A percentile compares a stretch with the other conserved stretches of the same genome.
Evolutionary conservation across 2,113 vertebrate genomes (phyloP).

Genomic region (Jaculus jaculus): DNA sequence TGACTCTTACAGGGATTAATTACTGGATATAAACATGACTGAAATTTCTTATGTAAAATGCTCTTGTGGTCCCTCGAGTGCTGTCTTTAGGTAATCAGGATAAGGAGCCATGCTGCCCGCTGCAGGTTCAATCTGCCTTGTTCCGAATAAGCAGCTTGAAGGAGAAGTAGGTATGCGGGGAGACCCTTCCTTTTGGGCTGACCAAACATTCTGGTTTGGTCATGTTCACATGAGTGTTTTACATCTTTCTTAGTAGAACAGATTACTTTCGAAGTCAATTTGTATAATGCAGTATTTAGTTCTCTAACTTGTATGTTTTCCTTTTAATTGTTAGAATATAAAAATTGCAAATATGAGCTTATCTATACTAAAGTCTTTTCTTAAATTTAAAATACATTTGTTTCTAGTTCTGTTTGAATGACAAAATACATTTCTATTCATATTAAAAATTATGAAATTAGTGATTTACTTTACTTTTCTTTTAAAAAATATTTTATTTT

Average conservation of each 20-base stretch:
- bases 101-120: not conserved
- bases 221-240: not conserved
- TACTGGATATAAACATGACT: not conserved
- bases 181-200: not conserved
- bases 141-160: not conserved
- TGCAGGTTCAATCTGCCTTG: too few species aligned
- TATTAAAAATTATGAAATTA: constrained; percentile 24
- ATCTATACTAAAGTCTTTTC: not conserved
- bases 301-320: not conserved
- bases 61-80: not conserved
- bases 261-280: constrained; percentile 1
- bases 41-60: not conserved
- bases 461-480: not conserved
- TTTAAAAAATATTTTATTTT: too few species aligned
- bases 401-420: not conserved
- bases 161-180: not conserved
- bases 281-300: not conserved
- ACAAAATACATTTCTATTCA: not conserved
- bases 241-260: not conserved
- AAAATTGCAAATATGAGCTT: not conserved
- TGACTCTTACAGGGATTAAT: not conserved
- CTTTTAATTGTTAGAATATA: not conserved
- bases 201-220: not conserved
- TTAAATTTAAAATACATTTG: constrained; percentile 46
- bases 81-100: not conserved